phyloP scores from a whole-genome alignment of 2,113 vertebrate genomes.

The Desmodus rotundus region DNA sequence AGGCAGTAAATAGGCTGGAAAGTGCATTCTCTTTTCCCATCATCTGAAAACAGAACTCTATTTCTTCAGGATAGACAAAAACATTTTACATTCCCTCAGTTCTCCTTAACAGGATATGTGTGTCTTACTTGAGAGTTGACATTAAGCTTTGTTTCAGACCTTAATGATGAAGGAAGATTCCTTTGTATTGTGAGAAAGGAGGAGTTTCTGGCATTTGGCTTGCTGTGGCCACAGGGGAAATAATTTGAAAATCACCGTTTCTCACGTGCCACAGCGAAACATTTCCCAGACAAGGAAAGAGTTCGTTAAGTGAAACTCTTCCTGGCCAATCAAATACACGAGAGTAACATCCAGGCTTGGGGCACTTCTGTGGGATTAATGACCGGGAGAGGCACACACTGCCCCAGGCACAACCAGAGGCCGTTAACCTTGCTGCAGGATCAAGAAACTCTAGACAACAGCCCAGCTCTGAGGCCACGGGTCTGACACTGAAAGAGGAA shows the following conservation, averaged over 20 bases:
- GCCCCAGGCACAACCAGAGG: slow-evolving; percentile 48
- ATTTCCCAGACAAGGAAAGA: background rate
- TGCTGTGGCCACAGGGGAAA: background rate
- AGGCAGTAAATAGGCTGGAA: background rate
- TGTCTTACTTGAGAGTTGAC: background rate
- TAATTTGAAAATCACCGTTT: background rate
- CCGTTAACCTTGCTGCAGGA: slow-evolving; percentile 28
- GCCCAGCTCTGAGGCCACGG: slow-evolving; percentile 20
- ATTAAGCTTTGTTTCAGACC: background rate
- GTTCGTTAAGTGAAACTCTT: background rate
- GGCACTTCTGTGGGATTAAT: slow-evolving; percentile 46
- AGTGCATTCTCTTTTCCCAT: background rate
- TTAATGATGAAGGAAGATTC: background rate
- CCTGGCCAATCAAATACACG: background rate
- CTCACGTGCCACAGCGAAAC: background rate
- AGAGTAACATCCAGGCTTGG: slow-evolving; percentile 16
- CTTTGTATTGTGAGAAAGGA: background rate
- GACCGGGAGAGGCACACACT: background rate
- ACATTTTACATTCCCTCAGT: background rate
- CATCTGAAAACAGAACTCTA: background rate
- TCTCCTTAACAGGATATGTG: background rate
- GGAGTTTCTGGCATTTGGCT: background rate
- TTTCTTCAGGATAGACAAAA: slow-evolving; percentile 10
- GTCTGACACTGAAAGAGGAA: slow-evolving; percentile 45
- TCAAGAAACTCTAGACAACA: slow-evolving; percentile 60